Conservation (phyloP, 2,797 vertebrate species). For the Picus viridis region DNA sequence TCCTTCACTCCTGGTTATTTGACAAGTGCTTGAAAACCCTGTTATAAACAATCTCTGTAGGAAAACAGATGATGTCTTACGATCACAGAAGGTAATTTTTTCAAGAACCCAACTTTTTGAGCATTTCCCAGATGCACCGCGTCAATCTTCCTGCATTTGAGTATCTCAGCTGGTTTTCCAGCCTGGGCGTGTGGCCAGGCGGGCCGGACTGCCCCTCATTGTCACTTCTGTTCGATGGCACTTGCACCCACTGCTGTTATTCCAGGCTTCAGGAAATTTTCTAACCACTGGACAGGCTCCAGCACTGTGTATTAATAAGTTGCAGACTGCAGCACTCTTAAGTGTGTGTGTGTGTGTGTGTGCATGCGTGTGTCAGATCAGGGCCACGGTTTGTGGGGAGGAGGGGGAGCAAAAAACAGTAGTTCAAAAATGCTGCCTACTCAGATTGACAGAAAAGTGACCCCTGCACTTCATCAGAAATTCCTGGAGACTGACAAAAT, state of each 20-base stretch:
- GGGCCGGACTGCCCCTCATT: slow-evolving; percentile 71
- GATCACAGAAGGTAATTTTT: slow-evolving; percentile 73
- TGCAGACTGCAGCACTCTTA: slow-evolving; percentile 87
- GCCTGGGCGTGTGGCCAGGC: slow-evolving; percentile 73
- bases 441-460: slow-evolving; percentile 84
- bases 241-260: slow-evolving; percentile 78
- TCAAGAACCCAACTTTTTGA: slow-evolving; percentile 67
- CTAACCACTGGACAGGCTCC: slow-evolving; percentile 87
- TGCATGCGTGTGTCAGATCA: slow-evolving; percentile 81
- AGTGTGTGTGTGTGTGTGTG: slow-evolving; percentile 45
- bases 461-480: slow-evolving; percentile 90
- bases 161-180: slow-evolving; percentile 77
- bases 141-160: slow-evolving; percentile 64
- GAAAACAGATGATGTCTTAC: slow-evolving; percentile 57
- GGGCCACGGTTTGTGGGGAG: slow-evolving; percentile 75
- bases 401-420: slow-evolving; percentile 67
- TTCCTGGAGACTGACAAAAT: slow-evolving; percentile 83
- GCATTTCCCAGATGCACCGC: slow-evolving; percentile 56
- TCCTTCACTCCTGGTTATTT: slow-evolving; percentile 72
- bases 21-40: slow-evolving; percentile 71
- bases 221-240: slow-evolving; percentile 81
- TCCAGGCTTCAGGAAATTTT: slow-evolving; percentile 81
- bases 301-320: slow-evolving; percentile 89
- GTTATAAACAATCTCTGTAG: slow-evolving; percentile 62
- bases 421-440: slow-evolving; percentile 81